Percentiles rank a stretch among this genome's conserved stretches.
Conservation (phyloP, 2,888 invertebrate genomes). For the Drosophila flavopinicola region DNA sequence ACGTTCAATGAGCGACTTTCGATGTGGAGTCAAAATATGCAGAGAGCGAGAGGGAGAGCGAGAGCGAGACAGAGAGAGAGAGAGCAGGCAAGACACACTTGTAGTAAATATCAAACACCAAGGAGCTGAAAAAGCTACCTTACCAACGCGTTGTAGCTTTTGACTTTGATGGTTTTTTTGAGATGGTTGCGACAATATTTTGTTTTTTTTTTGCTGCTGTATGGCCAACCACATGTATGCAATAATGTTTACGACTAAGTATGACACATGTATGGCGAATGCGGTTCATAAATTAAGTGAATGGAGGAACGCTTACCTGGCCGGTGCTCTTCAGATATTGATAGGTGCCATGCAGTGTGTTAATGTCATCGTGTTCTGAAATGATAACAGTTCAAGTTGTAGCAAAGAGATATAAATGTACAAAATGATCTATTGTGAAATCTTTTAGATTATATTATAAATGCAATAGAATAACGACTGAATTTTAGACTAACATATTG, state of each 20-base stretch:
- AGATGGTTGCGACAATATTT: conserved; percentile 37
- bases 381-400: too few relatives aligned
- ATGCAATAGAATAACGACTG: too few relatives aligned
- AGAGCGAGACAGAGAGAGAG: conserved; percentile 26
- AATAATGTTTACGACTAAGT: conserved; percentile 51
- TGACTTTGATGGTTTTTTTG: conserved; percentile 66
- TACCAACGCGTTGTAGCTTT: conserved; percentile 25
- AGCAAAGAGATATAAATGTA: background rate
- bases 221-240: conserved; percentile 64
- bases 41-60: conserved; percentile 18
- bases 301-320: conserved; percentile 85
- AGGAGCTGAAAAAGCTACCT: conserved; percentile 60
- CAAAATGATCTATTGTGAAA: background rate
- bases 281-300: conserved; percentile 27
- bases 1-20: conserved; percentile 43
- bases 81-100: conserved; percentile 39
- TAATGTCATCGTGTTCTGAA: conserved; percentile 81
- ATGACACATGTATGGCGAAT: conserved; percentile 53
- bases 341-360: conserved; percentile 83
- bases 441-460: too few relatives aligned
- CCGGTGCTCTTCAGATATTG: conserved; percentile 87
- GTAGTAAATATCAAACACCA: conserved; percentile 83
- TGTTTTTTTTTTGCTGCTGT: too few relatives aligned
- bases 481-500: too few relatives aligned
- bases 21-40: conserved; percentile 9